Evolutionary conservation across 2,888 invertebrate genomes (phyloP), one percentile per base, ranked within the genome.

Genomic region (Fragum sueziense): DNA sequence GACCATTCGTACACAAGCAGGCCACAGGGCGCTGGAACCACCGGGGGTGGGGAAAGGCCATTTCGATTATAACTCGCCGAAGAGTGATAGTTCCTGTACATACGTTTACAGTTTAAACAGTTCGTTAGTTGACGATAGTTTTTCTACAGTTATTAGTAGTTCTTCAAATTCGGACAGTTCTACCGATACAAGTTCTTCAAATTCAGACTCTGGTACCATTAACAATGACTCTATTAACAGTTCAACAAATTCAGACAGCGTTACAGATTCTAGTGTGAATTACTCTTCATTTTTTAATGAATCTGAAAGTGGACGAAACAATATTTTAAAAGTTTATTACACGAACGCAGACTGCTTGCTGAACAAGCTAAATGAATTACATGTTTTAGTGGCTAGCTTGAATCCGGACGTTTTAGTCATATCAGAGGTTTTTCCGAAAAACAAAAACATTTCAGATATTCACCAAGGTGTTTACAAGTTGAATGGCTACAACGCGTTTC

Each of bases 331-430:
- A 51, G 41, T 20, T 51, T 70, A 70, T 11, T 54, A 70, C 33
- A 47, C 34, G 41, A 71, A 71, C 41, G 71, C 71, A 25, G 71
- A 71, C 27, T 61, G 61, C 31, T 71, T 71, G 25, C 34, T 71
- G 29, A 71, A 71, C 31, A 71, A 71, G 31, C 17, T 71, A 20
- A 34, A 61, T 11, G 61, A n/a, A n/a, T n/a, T 70, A n/a, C 22
- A 54, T 54, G 59, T 70, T 34, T 3, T 54, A 22, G 57, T 57
- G 20, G 27, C 57, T 20, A n/a, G 52, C 22, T 25, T 34, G 1
- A 70, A 57, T 70, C 54, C 37, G n/a, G 70, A 70, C 34, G 31
- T 57, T 25, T 33, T 70, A 31, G 33, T 57, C 11, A 52, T 54
- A 1, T 54, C 57, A 14, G 70, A 70, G 22, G 22, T 70, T 34